A percentile compares a stretch with the other conserved stretches of the same genome.
Conservation (phyloP, 2,797 vertebrate genomes). For the Stomatorhinus walkeri region DNA sequence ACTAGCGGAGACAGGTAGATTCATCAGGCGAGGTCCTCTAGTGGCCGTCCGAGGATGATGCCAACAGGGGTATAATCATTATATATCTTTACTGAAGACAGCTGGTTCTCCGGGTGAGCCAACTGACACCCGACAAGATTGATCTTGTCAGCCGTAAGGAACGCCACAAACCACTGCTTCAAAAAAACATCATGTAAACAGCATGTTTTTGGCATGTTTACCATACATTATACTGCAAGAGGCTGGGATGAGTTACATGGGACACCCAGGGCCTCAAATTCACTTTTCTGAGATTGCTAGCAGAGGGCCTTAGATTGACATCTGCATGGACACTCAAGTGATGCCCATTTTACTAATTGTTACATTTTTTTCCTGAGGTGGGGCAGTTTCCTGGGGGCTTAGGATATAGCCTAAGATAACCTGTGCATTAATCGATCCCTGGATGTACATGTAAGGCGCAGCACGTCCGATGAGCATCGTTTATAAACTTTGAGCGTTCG, state of each 20-base stretch:
- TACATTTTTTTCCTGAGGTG: background rate
- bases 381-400: background rate
- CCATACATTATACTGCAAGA: background rate
- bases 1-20: background rate
- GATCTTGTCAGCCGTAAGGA: conserved; percentile 43
- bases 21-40: background rate
- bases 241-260: background rate
- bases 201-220: background rate
- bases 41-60: background rate
- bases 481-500: background rate
- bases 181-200: background rate
- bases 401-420: background rate
- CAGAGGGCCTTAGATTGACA: background rate
- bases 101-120: conserved; percentile 59
- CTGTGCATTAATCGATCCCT: background rate
- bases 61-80: conserved; percentile 29
- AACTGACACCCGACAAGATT: conserved; percentile 50
- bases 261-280: background rate
- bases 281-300: background rate
- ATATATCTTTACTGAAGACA: conserved; percentile 41
- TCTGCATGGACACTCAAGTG: background rate
- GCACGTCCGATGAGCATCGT: background rate
- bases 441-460: background rate
- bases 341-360: background rate
- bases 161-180: background rate